Evolutionary conservation across 2,113 vertebrate genomes (phyloP), one percentile per base, ranked within the genome.

Genomic region (Natator depressus): DNA sequence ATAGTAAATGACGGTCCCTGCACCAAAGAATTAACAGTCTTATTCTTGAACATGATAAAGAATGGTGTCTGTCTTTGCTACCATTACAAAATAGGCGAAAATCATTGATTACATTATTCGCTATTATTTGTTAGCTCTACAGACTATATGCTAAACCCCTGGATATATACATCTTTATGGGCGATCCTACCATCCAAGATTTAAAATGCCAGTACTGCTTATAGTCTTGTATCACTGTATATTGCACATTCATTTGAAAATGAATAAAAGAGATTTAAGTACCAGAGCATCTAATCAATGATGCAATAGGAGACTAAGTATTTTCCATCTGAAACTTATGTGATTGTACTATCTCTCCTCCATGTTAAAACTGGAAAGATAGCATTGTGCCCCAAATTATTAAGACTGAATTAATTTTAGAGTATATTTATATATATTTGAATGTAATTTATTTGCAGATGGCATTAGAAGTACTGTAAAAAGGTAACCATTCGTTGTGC

Each of bases 181-280:
- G 57, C 47, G 57, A 86, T 51, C 53, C 62, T 92, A 85, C 8
- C 87, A 87, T 35, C 78, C 62, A 42, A 53, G 50, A 4, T 54
- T 75, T 8, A 86, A 93, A 91, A 95, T 22, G 47, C 3, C 35
- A 72, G 55, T 54, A 12, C 5, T 69, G 83, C 59, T 62, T 29
- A 53, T 17, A 2, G 62, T 3, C 46, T 95, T 78, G 59, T 55
- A 35, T 49, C 85, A 76, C 19, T 3, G 46, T 42, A 27, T 22
- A 89, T 20, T 14, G 83, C 90, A 47, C 87, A 91, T 59, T 69
- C 50, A 89, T 50, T 76, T 89, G 25, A 78, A 91, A 93, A 93
- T 75, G 2, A 95, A 83, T 1, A 1, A 84, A 79, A 93, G 0
- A 0, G 42, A 87, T 88, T 35, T 65, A 53, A 85, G 10, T 2